Base-by-base conservation (phyloP, 2,797 vertebrate species). In the Synanceia verrucosa region DNA sequence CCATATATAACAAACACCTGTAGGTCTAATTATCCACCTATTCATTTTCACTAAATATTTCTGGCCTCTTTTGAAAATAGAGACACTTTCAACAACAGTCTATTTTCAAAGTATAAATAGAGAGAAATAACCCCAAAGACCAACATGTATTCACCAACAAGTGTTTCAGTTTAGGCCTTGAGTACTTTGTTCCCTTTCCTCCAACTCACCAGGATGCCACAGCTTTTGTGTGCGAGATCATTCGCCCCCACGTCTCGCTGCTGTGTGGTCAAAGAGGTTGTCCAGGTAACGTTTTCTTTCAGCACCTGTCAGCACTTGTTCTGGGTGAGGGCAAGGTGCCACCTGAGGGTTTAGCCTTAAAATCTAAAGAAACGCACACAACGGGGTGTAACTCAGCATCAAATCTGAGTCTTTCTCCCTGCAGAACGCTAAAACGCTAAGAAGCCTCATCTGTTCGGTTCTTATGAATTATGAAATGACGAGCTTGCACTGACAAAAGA, bases 201-300 rank as follows among this genome's bases (percentile, higher is more conserved):
- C n/a, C 61, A 44, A 56, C 82, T 48, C 53, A 65, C 48, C 43
- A 46, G 34, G 8, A 11, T 29, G 50, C 64, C 43, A 53, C 52
- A 46, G 41, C 34, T 57, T 66, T 61, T 58, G 39, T 50, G 28
- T 47, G 46, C 23, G 73, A 9, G 58, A 79, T 78, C 73, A 69
- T 16, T 61, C 46, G 37, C 79, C 79, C 81, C 39, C 65, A 34
- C 24, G 51, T 82, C 70, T 81, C 60, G 37, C 69, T 64, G 68
- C 76, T 58, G 62, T 57, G 52, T 50, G 79, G 85, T 80, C 79
- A 83, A 70, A 86, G 73, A 74, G 70, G 80, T 84, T 88, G 83
- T 86, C 85, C 76, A 64, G 85, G 85, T 84, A 82, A 84, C 82
- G 9, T 66, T 67, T 73, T 56, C 71, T 73, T 78, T 78, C 61